These are phyloP conservation scores for Ommatoiulus sabulosus DNA, from an alignment of 2,888 invertebrate genomes.

Conservation along the genomic window DNA sequence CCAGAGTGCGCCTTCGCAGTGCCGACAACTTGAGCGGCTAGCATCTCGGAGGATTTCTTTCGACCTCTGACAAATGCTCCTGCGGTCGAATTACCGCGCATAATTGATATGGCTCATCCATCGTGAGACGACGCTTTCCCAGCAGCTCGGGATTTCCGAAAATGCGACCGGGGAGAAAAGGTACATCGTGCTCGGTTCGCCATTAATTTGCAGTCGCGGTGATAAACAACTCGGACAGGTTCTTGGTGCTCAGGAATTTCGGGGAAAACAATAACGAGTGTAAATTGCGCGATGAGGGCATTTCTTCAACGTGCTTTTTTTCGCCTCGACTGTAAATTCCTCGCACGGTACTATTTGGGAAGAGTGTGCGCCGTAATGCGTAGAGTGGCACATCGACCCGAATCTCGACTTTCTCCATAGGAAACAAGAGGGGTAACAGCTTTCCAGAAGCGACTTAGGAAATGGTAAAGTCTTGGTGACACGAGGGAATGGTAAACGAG, in stretches of 20 bases:
- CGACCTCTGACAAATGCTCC: slow-evolving; percentile 5
- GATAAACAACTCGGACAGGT: neutral
- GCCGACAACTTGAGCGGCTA: neutral
- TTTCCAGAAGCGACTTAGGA: neutral
- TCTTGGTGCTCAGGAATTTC: neutral
- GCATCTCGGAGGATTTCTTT: neutral
- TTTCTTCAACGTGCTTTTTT: slow-evolving; percentile 3
- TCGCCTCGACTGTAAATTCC: slow-evolving; percentile 30
- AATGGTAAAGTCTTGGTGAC: neutral
- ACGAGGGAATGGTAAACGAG: neutral
- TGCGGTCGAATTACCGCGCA: neutral
- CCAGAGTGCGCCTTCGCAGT: neutral
- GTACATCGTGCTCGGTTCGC: neutral
- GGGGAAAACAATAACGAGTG: neutral
- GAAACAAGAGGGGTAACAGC: slow-evolving; percentile 6
- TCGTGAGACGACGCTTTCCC: neutral
- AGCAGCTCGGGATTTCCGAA: neutral
- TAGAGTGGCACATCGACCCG: slow-evolving; percentile 4
- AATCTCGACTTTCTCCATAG: slow-evolving; percentile 10
- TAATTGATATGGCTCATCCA: neutral
- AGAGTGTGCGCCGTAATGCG: slow-evolving; percentile 17
- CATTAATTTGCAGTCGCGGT: neutral
- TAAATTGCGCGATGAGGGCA: neutral
- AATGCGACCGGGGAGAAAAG: neutral
- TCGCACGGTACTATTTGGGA: neutral